Percentiles rank a stretch among this genome's conserved stretches.
Evolutionary conservation across 2,797 vertebrate genomes (phyloP).

Genomic region (Enteromius paludinosus): DNA sequence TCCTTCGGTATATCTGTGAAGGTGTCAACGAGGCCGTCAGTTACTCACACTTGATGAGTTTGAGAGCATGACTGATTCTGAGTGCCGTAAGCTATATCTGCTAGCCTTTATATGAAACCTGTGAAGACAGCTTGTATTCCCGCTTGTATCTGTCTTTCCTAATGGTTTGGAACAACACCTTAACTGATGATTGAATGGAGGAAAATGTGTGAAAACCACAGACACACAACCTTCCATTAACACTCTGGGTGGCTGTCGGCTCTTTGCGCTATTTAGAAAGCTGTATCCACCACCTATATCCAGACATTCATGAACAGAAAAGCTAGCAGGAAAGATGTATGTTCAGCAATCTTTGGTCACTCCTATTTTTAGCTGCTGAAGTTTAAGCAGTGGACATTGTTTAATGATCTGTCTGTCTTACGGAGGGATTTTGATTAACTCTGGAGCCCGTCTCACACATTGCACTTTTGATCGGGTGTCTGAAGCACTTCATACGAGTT

Average conservation of each 20-base stretch:
- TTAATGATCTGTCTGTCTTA: constrained; percentile 73
- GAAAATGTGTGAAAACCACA: constrained; percentile 58
- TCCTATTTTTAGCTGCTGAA: constrained; percentile 63
- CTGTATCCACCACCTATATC: constrained; percentile 9
- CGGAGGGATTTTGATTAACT: constrained; percentile 76
- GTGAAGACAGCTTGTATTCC: constrained; percentile 74
- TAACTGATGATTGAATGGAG: constrained; percentile 65
- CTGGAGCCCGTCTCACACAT: constrained; percentile 72
- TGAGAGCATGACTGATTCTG: constrained; percentile 33
- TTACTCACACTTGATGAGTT: constrained; percentile 37
- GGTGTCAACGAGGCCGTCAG: constrained; percentile 7
- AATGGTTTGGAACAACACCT: constrained; percentile 68
- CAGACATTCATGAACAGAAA: background rate
- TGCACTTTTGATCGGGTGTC: constrained; percentile 65
- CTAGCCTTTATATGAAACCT: constrained; percentile 72
- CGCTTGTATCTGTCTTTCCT: constrained; percentile 65
- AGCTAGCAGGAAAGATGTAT: constrained; percentile 65
- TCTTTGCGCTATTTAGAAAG: constrained; percentile 63
- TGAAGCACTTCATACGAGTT: constrained; percentile 67
- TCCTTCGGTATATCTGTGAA: constrained; percentile 1
- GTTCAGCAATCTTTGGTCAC: constrained; percentile 68
- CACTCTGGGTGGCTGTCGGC: constrained; percentile 20
- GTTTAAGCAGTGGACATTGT: constrained; percentile 67
- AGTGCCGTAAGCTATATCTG: constrained; percentile 68
- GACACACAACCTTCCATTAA: constrained; percentile 51